phyloP scores from a whole-genome alignment of 1,140 invertebrate genomes.

The Euura lappo region DNA sequence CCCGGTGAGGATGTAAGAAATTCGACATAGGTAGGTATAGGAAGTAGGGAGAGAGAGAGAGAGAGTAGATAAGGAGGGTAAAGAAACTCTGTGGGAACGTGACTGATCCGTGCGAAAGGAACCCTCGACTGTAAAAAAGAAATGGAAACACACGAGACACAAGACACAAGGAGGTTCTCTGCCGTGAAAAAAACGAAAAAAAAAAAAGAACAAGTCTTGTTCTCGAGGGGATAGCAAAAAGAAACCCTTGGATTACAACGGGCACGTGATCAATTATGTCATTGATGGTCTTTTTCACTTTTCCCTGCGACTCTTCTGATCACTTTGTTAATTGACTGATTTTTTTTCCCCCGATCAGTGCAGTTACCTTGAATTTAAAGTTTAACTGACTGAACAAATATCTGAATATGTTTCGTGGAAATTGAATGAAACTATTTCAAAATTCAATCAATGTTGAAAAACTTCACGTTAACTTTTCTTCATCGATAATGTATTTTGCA shows the following conservation, averaged over 20 bases:
- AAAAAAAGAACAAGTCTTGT: conserved; percentile 8
- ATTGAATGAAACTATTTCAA: no score
- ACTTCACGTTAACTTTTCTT: no score
- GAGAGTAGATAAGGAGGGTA: not conserved
- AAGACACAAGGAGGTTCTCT: not conserved
- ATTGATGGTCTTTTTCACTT: not conserved
- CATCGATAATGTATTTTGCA: no score
- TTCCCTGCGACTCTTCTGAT: not conserved
- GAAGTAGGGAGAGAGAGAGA: not conserved
- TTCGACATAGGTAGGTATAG: not conserved
- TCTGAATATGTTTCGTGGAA: no score
- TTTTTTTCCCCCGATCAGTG: no score
- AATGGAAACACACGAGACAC: not conserved
- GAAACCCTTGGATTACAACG: not conserved
- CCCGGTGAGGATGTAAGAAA: not conserved
- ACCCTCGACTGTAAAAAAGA: conserved; percentile 14
- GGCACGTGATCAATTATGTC: conserved; percentile 37
- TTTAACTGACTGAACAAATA: no score
- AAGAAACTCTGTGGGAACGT: conserved; percentile 28
- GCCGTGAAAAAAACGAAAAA: not conserved
- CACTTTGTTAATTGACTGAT: conserved; percentile 11
- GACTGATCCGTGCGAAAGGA: conserved; percentile 13
- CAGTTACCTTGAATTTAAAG: no score
- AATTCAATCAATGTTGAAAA: no score
- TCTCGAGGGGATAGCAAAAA: conserved; percentile 5